phyloP scores from a whole-genome alignment of 1,140 invertebrate genomes.

The Scaptodrosophila lebanonensis region DNA sequence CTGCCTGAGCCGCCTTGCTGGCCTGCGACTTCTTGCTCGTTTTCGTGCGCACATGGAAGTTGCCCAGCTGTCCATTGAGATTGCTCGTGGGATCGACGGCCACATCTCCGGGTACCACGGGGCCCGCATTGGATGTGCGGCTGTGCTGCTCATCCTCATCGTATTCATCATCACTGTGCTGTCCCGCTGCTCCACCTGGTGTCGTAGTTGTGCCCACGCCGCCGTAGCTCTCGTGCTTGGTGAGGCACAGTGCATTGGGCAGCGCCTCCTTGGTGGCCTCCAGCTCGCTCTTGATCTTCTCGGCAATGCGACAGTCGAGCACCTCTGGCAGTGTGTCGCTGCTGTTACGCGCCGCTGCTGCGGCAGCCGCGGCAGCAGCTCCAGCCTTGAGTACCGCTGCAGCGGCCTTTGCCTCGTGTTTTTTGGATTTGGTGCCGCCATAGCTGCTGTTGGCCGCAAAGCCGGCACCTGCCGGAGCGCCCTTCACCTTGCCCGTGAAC shows the following conservation, averaged over 20 bases:
- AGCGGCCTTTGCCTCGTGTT: constrained; percentile 59
- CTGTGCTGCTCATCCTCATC: constrained; percentile 48
- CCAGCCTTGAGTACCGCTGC: constrained; percentile 48
- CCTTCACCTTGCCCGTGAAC: constrained; percentile 43
- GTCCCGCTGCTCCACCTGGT: constrained; percentile 19
- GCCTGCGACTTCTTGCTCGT: constrained; percentile 45
- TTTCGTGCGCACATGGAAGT: constrained; percentile 59
- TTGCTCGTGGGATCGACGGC: not conserved
- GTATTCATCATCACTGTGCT: constrained; percentile 42
- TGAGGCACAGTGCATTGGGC: constrained; percentile 63
- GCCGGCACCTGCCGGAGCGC: not conserved
- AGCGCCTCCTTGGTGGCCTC: constrained; percentile 63
- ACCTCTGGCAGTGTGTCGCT: constrained; percentile 65
- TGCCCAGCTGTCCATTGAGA: constrained; percentile 41
- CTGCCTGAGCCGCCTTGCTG: constrained; percentile 30
- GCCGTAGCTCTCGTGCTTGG: constrained; percentile 56
- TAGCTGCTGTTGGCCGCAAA: constrained; percentile 1
- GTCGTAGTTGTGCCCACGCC: constrained; percentile 42
- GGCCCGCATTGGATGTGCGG: constrained; percentile 11
- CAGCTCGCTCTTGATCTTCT: constrained; percentile 77
- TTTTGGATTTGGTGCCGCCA: constrained; percentile 45
- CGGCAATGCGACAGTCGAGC: constrained; percentile 73
- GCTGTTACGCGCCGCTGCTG: constrained; percentile 37
- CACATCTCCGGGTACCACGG: constrained; percentile 17
- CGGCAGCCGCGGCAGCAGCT: constrained; percentile 9